Percentiles rank a stretch among this genome's conserved stretches.
These are phyloP conservation scores for Noctua comes DNA, from an alignment of 2,888 invertebrate species.

Conservation along the genomic window DNA sequence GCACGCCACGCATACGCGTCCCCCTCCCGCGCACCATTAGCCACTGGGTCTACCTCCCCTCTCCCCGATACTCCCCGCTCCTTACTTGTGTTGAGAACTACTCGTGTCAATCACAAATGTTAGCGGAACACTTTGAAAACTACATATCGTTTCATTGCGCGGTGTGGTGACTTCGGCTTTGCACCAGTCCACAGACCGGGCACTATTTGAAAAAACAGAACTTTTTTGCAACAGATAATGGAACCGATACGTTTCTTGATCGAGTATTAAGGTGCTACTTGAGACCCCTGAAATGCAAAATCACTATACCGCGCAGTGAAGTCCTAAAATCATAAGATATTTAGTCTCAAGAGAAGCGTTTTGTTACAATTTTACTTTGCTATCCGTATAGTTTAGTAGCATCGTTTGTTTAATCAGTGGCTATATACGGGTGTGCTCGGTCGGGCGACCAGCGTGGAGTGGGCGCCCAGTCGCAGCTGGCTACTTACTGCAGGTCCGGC, in stretches of 20 bases:
- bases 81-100: not conserved
- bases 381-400: not conserved
- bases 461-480: not conserved
- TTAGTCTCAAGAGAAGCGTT: not conserved
- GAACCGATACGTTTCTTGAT: not conserved
- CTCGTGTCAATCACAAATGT: not conserved
- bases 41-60: not conserved
- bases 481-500: not conserved
- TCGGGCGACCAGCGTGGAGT: not conserved
- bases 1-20: constrained; percentile 26
- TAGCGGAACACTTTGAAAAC: not conserved
- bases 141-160: constrained; percentile 17
- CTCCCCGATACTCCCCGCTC: not conserved
- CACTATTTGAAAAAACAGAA: not conserved
- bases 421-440: not conserved
- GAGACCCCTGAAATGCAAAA: not conserved
- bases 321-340: constrained; percentile 3
- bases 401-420: not conserved
- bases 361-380: not conserved
- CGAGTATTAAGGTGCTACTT: not conserved
- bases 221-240: not conserved
- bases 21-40: not conserved
- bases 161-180: constrained; percentile 12
- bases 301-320: constrained; percentile 33
- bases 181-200: too few species aligned